Evolutionary conservation across 2,113 vertebrate genomes (phyloP), one percentile per base, ranked within the genome.

Genomic region (Clarias batrachus): DNA sequence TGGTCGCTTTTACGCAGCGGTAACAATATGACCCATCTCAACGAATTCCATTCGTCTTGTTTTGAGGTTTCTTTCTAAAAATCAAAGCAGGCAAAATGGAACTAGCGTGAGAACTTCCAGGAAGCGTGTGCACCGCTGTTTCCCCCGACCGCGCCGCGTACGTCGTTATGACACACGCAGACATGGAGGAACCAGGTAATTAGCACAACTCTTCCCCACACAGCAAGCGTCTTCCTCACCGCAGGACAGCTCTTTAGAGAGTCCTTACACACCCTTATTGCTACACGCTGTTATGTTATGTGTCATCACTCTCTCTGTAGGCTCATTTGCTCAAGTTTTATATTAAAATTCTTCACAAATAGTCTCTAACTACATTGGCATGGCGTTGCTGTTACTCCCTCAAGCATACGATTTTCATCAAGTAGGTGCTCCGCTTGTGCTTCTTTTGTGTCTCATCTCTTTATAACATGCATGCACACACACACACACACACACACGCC

Each of bases 301-400:
- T 54, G 57, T 85, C 83, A 77, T 60, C 56, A 77, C 16, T 76
- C 33, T 85, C 70, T 48, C 71, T 27, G 30, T 48, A 41, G 82
- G 57, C 66, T 37, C 71, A 76, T 84, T 84, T 74, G 25, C 52
- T 73, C 27, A 59, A 84, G 66, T 76, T 73, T 84, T 41, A 84
- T 73, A 84, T 62, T 59, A 83, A 37, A 57, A 59, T 83, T 37
- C 19, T 25, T 19, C 54, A 23, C 83, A 63, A 81, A 81, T 37
- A 66, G 60, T 48, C 60, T 82, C 60, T 63, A 65, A 25, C 30
- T 14, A 27, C 78, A 62, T 62, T 81, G 3, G 5, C 78, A 81
- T 60, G 54, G 6, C 9, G 17, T 11, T 21, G 30, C 25, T 56
- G 48, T 27, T 56, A n/a, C 74, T 81, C 57, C 56, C 78, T 60